phyloP scores from a whole-genome alignment of 2,888 invertebrate species.

The Acheta domesticus region DNA sequence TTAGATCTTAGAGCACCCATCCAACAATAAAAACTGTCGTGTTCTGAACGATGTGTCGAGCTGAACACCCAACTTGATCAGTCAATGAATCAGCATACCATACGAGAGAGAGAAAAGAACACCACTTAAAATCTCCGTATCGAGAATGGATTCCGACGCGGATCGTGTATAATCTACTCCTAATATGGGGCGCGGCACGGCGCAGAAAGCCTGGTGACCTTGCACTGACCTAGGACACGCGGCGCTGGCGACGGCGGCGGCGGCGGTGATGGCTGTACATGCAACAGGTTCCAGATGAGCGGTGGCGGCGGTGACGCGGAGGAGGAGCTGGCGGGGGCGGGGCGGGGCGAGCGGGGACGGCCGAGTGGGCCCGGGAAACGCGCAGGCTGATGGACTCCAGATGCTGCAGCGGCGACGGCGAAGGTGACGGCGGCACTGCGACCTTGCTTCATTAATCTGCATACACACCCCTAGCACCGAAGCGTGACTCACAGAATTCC shows the following conservation, averaged over 20 bases:
- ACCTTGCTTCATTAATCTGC: no score
- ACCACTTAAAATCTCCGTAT: no score
- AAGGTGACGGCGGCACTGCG: neutral
- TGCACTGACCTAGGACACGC: neutral
- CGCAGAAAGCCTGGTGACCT: conserved; percentile 3
- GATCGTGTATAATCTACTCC: no score
- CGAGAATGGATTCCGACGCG: no score
- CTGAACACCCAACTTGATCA: no score
- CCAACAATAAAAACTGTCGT: no score
- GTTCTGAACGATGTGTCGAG: no score
- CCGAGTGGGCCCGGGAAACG: neutral
- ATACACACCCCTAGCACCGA: no score
- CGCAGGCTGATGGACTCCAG: neutral
- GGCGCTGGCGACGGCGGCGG: neutral
- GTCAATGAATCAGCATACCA: no score
- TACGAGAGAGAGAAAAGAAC: no score
- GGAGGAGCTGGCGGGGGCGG: neutral
- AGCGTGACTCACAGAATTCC: no score
- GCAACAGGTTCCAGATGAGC: conserved; percentile 18
- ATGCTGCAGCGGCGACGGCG: neutral
- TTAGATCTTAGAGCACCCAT: no score
- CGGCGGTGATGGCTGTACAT: neutral
- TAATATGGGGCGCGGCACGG: neutral
- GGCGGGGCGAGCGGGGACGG: neutral
- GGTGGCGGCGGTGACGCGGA: neutral